Evolutionary conservation across 2,113 vertebrate species (phyloP), one percentile per base, ranked within the genome.

Genomic region (Siniperca knerii): DNA sequence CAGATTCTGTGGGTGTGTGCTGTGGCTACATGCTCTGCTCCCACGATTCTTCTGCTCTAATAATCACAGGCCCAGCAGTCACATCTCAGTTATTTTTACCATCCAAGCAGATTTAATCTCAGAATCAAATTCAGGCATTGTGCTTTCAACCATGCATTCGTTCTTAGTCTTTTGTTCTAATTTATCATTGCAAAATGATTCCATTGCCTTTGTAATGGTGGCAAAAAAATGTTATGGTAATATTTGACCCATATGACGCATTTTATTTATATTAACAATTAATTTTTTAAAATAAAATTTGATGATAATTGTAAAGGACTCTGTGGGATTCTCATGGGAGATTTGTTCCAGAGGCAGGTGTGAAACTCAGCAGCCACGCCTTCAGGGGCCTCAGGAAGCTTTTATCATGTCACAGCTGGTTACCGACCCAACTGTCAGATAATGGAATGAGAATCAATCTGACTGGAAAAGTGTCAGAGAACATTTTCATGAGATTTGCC

Each of bases 41-140:
- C 89, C 81, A 46, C 64, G 15, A 94, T 95, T 95, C 82, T 96
- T 95, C 93, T 95, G 95, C 95, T 95, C 95, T 93, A 95, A 95
- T 96, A 95, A 96, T 77, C 94, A 91, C 91, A 87, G 64, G 81
- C 85, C 71, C 79, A 68, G 92, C 85, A 83, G 92, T 82, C 75
- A 72, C 25, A 88, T 83, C 81, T 71, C 83, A 66, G 82, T 82
- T 92, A 88, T 90, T 90, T 91, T 88, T 84, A 89, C 72, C 85
- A 82, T 81, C 70, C 46, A 58, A n/a, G 83, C 91, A 89, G 79
- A 91, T 91, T 89, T 81, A 2, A 44, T 77, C 71, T 84, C 42
- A 62, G 62, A 88, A 58, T 88, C 54, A 62, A 77, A 87, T 77
- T 75, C 42, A 55, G 20, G 65, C 12, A 20, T 66, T 60, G 25